Conservation (phyloP, 92 coral and sea anemone species). For the Scolanthus callimorphus region DNA sequence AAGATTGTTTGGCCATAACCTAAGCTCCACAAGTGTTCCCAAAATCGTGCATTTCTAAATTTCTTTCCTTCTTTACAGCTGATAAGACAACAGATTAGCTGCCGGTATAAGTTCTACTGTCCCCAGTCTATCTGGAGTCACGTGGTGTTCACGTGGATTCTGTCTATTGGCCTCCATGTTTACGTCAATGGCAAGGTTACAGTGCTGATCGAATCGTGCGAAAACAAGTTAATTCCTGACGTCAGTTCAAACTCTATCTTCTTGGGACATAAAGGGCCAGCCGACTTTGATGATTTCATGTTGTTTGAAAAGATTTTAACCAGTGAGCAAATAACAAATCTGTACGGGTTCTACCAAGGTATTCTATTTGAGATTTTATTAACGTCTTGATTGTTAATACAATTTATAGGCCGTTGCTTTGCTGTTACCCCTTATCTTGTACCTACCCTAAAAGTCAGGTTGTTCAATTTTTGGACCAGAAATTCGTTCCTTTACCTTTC, state of each 20-base stretch:
- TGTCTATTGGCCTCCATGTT: background rate
- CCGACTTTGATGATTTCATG: constrained; percentile 2
- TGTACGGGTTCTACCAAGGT: background rate
- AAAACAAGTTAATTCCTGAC: background rate
- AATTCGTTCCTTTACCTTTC: no score
- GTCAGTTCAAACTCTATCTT: background rate
- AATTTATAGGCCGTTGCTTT: no score
- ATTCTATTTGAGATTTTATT: no score
- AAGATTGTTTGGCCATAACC: no score
- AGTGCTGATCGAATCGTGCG: background rate
- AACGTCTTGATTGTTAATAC: no score
- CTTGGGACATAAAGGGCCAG: background rate
- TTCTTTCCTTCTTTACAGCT: no score
- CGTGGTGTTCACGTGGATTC: background rate
- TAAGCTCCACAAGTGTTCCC: no score
- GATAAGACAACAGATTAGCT: no score
- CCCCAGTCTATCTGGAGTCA: background rate
- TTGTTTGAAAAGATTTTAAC: background rate
- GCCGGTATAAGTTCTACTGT: background rate
- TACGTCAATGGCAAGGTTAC: background rate
- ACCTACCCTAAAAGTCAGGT: no score
- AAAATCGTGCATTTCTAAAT: no score
- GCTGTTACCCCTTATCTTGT: no score
- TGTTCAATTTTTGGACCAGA: no score
- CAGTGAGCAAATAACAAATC: background rate